Conservation (phyloP, 2,113 vertebrate genomes). For the Cyanoramphus novaezelandiae region DNA sequence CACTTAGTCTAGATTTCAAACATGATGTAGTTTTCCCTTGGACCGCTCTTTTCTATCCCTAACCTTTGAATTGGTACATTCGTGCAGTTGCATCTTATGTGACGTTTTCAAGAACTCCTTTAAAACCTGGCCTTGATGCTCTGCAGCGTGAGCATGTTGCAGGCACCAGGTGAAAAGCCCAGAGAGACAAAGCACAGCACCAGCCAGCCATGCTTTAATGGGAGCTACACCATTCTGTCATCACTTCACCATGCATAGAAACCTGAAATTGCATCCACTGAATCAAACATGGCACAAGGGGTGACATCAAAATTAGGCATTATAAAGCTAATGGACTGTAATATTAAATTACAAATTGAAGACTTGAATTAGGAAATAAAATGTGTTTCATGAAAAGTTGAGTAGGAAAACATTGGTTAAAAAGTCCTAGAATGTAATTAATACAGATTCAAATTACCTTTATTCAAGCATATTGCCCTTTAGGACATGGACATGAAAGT, state of each 20-base stretch:
- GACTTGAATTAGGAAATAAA: not conserved
- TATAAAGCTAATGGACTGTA: not conserved
- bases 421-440: not conserved
- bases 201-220: not conserved
- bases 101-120: not conserved
- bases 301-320: not conserved
- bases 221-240: rapidly evolving
- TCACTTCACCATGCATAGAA: rapidly evolving
- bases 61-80: slow-evolving; percentile 48
- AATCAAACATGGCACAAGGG: not conserved
- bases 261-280: rapidly evolving
- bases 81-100: not conserved
- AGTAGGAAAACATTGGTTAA: not conserved
- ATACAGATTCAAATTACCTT: not conserved
- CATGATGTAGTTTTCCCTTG: slow-evolving; percentile 32
- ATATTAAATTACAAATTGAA: not conserved
- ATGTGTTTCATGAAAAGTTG: not conserved
- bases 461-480: not conserved
- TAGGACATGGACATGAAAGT: not conserved
- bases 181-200: not conserved
- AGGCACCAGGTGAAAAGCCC: not conserved
- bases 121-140: not conserved
- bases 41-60: not conserved
- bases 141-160: rapidly evolving
- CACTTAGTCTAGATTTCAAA: slow-evolving; percentile 65